phyloP scores from a whole-genome alignment of 1,140 invertebrate species.

The Neodiprion virginianus region DNA sequence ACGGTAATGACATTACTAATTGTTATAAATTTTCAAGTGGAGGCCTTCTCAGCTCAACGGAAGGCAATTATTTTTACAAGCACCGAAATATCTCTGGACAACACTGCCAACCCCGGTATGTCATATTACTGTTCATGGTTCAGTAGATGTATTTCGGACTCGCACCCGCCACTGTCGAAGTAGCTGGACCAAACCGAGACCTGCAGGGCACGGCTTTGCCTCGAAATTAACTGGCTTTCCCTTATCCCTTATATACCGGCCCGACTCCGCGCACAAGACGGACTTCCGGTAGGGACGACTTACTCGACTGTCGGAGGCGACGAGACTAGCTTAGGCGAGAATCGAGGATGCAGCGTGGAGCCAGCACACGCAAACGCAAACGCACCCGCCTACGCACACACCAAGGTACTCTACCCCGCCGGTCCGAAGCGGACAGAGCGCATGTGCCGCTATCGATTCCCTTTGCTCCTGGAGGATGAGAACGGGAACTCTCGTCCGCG shows the following conservation, averaged over 20 bases:
- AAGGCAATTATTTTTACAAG: too few species aligned
- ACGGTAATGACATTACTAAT: too few species aligned
- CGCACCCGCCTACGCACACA: constrained; percentile 8
- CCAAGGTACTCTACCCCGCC: constrained; percentile 27
- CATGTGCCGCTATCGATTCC: constrained; percentile 61
- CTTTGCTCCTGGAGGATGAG: constrained; percentile 47
- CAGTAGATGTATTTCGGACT: too few species aligned
- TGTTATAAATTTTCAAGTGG: too few species aligned
- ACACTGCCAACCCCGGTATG: too few species aligned
- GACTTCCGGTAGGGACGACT: constrained; percentile 1
- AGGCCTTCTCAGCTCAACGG: too few species aligned
- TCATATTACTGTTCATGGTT: too few species aligned
- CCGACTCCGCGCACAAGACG: not conserved
- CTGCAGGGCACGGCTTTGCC: too few species aligned
- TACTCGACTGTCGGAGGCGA: not conserved
- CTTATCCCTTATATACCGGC: not conserved
- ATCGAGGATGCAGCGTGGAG: constrained; percentile 12
- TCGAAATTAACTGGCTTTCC: too few species aligned
- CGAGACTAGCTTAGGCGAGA: not conserved
- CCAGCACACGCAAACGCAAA: constrained; percentile 14
- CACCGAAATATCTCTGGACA: too few species aligned
- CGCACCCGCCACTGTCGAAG: too few species aligned
- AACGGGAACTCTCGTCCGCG: constrained; percentile 3
- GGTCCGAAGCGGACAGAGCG: constrained; percentile 45
- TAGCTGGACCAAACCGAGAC: too few species aligned